These are phyloP conservation scores for Nomada hirtipes DNA, from an alignment of 2,888 invertebrate genomes.

Conservation along the genomic window DNA sequence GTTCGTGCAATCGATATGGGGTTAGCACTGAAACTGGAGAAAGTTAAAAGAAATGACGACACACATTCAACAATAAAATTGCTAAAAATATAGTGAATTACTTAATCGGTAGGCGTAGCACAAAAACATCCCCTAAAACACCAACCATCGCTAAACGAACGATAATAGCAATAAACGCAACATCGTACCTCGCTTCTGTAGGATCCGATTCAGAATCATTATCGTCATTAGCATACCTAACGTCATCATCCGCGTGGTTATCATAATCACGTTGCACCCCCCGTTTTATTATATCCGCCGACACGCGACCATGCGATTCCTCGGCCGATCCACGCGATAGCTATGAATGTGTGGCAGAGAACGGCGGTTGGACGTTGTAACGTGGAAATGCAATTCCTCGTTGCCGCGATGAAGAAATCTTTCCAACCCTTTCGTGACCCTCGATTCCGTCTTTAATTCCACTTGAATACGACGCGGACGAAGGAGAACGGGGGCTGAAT, in stretches of 20 bases:
- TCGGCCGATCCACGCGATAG: slow-evolving; percentile 35
- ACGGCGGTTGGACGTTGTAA: slow-evolving; percentile 12
- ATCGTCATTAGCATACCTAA: slow-evolving; percentile 50
- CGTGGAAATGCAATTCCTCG: slow-evolving; percentile 1
- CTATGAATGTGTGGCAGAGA: slow-evolving; percentile 36
- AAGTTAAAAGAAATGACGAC: too few relatives aligned
- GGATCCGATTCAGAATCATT: slow-evolving; percentile 18
- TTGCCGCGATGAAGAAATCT: slow-evolving; percentile 43
- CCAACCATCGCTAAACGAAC: too few relatives aligned
- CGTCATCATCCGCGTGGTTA: slow-evolving; percentile 64
- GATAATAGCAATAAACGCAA: too few relatives aligned
- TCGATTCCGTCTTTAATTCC: slow-evolving; percentile 28
- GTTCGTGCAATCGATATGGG: too few relatives aligned
- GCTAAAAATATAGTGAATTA: too few relatives aligned
- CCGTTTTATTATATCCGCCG: slow-evolving; percentile 25
- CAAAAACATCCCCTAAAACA: too few relatives aligned
- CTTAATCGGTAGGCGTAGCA: too few relatives aligned
- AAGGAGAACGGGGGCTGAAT: background rate
- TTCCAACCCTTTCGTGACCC: background rate
- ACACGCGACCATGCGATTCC: slow-evolving; percentile 55
- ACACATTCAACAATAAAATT: too few relatives aligned
- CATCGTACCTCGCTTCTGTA: too few relatives aligned
- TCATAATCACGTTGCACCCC: slow-evolving; percentile 46
- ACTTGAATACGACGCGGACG: slow-evolving; percentile 17
- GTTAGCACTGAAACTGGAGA: too few relatives aligned